Evolutionary conservation across 2,888 invertebrate genomes (phyloP), one percentile per base, ranked within the genome.

Genomic region (Acronicta aceris): DNA sequence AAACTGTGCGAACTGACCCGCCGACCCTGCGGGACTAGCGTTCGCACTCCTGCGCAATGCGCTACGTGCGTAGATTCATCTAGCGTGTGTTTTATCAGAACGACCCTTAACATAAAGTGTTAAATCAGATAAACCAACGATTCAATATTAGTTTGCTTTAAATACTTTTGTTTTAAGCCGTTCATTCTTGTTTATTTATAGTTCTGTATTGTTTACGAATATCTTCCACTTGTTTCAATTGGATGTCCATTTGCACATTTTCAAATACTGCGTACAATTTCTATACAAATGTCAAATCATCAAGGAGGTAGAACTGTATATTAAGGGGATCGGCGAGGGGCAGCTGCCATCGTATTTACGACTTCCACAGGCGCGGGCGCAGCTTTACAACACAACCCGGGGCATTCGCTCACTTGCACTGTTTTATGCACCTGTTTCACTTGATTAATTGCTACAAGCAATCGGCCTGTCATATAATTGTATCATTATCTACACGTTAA

Each of bases 1-100:
- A 93, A 94, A 92, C 92, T 91, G 92, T 86, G 91, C 91, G 87
- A 86, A 88, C 83, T 90, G 92, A 93, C 91, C 93, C 83, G 70
- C 49, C 87, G 89, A 91, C 92, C 90, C 81, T 77, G 73, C 82
- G 68, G 74, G 82, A 81, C 81, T 74, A 73, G 74, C 79, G 78
- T 82, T 84, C 81, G 83, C 86, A 85, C 86, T 85, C 79, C 81
- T 78, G 73, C 76, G 73, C 79, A 73, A 55, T 65, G 56, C 52
- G 67, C 65, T 70, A 65, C 78, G 60, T 67, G 64, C 63, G 71
- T 59, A 69, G 63, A 50, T 68, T 56, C 57, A 70, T 69, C 67
- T 73, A 65, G 70, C 70, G 70, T 68, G 71, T 71, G 71, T 70
- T 76, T 71, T 75, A 74, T 78, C 59, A 71, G 57, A 67, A 74